Base-by-base conservation (phyloP, 2,113 vertebrate genomes). In the Gila orcuttii region DNA sequence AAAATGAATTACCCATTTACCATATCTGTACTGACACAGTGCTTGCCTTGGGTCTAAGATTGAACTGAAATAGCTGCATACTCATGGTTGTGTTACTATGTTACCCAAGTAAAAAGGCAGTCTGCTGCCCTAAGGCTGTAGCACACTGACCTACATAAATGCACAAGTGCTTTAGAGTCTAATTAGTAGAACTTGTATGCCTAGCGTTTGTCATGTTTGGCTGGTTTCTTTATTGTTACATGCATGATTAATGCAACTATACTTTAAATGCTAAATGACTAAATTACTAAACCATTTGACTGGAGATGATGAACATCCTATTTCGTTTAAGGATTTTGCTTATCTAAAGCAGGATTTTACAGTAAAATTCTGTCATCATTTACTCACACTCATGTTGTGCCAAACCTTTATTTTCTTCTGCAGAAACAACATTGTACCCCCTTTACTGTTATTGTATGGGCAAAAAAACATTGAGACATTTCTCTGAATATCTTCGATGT, bases 61-160 rank as follows among this genome's bases (percentile, higher is more conserved):
- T 19, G 25, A 68, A 25, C 33, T 79, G 23, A 79, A 60, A 64
- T 12, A 21, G 23, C 79, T 68, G 62, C 42, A 52, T 77, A 47
- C 47, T 50, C 17, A 66, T 15, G 45, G 45, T 52, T 10, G 25
- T 52, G 25, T 52, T 79, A 28, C 57, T 23, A 59, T 59, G 11
- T 60, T 31, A 66, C n/a, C 42, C 19, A 82, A 47, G 17, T 81
- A 31, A 81, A 79, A 81, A 68, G 25, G 79, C 79, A 28, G 79
- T 64, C 57, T 45, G 57, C 60, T 81, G 42, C 42, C 39, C 57
- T 50, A 64, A 47, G 59, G 59, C 21, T 62, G 57, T 31, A 80
- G 59, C 79, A 64, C 15, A 42, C 4, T 66, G 79, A 82, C 62
- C 79, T 82, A 82, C 79, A 82, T 82, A 45, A 81, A 64, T 68